phyloP scores from a whole-genome alignment of 2,888 invertebrate species.

The Leptinotarsa tumamoca region DNA sequence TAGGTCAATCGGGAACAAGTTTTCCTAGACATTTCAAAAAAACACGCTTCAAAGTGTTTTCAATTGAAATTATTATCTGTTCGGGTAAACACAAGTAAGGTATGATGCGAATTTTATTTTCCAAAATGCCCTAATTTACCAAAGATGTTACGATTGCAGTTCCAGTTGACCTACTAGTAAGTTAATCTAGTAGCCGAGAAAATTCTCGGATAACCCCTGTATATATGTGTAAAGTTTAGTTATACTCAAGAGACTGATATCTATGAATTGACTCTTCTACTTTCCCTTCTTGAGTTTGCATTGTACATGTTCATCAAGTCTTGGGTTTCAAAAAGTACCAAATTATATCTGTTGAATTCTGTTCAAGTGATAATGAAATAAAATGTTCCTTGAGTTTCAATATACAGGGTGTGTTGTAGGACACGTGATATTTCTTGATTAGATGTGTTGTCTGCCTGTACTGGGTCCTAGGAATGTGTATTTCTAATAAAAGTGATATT shows the following conservation, averaged over 20 bases:
- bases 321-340: too few species aligned
- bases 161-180: neutral
- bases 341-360: neutral
- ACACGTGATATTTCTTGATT: conserved; percentile 15
- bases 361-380: neutral
- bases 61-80: neutral
- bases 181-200: neutral
- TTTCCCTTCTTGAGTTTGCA: neutral
- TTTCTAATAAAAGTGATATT: conserved; percentile 25
- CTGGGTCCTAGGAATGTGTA: conserved; percentile 5
- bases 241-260: conserved; percentile 25
- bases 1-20: neutral
- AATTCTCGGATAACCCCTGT: conserved; percentile 9
- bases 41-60: too few species aligned
- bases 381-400: conserved; percentile 12
- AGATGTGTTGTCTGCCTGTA: too few species aligned
- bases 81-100: neutral
- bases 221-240: conserved; percentile 21
- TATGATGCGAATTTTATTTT: neutral
- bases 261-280: conserved; percentile 22
- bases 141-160: neutral
- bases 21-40: neutral
- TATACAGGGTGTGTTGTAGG: conserved; percentile 1
- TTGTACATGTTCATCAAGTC: too few species aligned
- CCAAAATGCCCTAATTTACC: neutral